These are phyloP conservation scores for Zonitis immaculata DNA, from an alignment of 2,888 invertebrate genomes.

Conservation along the genomic window DNA sequence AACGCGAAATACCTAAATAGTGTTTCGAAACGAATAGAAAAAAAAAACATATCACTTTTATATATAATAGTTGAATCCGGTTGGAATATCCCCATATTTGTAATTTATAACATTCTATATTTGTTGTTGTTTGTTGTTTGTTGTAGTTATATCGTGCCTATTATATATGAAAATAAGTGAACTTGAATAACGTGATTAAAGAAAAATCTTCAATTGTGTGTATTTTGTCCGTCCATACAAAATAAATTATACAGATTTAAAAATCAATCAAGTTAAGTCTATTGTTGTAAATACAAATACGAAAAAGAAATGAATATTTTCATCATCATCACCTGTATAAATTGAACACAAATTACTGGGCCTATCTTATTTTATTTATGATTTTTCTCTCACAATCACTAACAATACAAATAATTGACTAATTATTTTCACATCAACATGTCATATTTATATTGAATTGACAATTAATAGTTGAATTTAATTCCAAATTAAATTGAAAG, in stretches of 20 bases:
- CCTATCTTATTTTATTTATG: too few species aligned
- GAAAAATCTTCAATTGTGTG: slow-evolving; percentile 1
- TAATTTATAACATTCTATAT: not conserved
- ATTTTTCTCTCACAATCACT: too few species aligned
- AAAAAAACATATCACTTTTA: not conserved
- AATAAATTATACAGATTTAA: too few species aligned
- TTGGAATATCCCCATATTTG: not conserved
- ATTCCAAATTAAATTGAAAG: too few species aligned
- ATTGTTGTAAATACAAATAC: not conserved
- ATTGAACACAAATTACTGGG: not conserved
- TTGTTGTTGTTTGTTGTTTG: not conserved
- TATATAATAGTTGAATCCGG: not conserved
- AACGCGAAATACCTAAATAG: slow-evolving; percentile 35
- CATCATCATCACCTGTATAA: not conserved
- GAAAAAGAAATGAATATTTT: too few species aligned
- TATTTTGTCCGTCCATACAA: slow-evolving; percentile 19
- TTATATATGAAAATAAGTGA: slow-evolving; percentile 31
- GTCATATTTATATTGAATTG: too few species aligned
- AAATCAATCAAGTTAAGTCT: not conserved
- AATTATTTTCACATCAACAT: too few species aligned
- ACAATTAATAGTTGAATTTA: too few species aligned
- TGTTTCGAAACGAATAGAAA: slow-evolving; percentile 33
- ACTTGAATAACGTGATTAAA: slow-evolving; percentile 40
- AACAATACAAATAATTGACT: too few species aligned
- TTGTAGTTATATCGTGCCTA: slow-evolving; percentile 8